These are phyloP conservation scores for Nibea albiflora DNA, from an alignment of 2,113 vertebrate genomes.

Conservation along the genomic window DNA sequence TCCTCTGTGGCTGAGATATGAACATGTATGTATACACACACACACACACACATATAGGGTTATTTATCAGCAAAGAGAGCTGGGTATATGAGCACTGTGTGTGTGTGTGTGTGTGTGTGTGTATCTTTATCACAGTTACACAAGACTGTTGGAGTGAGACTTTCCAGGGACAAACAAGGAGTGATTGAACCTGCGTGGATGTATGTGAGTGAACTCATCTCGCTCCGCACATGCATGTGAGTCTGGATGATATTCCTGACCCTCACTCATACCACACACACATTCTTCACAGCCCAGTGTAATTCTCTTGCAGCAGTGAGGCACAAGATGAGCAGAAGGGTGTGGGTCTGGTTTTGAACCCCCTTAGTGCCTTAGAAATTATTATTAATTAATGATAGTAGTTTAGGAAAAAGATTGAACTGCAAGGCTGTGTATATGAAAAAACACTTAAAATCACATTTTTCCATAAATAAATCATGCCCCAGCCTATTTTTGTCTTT, in stretches of 20 bases:
- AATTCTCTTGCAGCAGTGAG: background rate
- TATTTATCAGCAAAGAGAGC: conserved; percentile 27
- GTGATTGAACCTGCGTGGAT: background rate
- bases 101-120: conserved; percentile 36
- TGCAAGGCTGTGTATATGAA: background rate
- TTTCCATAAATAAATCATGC: background rate
- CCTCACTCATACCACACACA: conserved; percentile 21
- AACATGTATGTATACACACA: conserved; percentile 7
- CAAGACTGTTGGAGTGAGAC: conserved; percentile 10
- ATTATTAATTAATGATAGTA: too few species aligned
- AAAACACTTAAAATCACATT: background rate
- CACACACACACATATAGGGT: background rate
- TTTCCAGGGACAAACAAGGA: conserved; percentile 45
- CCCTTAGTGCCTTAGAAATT: too few species aligned
- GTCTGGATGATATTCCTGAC: conserved; percentile 17
- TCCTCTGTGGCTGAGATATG: conserved; percentile 18
- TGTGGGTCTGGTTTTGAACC: too few species aligned
- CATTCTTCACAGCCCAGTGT: background rate
- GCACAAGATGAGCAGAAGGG: background rate
- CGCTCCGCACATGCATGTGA: background rate
- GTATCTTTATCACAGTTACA: conserved; percentile 23
- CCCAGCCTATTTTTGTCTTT: background rate
- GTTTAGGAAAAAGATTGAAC: background rate
- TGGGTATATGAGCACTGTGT: background rate
- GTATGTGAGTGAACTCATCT: too few species aligned